Conservation (phyloP, 2,113 vertebrate species). For the Pangasianodon hypophthalmus region DNA sequence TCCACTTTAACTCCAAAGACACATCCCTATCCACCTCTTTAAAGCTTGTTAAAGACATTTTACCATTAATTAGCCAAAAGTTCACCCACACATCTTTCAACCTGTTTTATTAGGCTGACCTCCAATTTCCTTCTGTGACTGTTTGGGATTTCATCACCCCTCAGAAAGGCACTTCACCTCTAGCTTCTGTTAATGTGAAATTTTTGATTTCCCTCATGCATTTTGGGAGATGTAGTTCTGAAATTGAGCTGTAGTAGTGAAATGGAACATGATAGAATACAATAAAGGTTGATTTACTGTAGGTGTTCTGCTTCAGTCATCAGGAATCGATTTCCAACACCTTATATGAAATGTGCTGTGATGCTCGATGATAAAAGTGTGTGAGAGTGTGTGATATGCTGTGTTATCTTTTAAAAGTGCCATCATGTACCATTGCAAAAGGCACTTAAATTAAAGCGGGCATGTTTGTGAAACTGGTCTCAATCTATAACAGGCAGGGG, state of each 20-base stretch:
- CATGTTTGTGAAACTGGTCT: background rate
- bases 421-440: conserved; percentile 5
- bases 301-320: background rate
- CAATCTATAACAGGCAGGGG: background rate
- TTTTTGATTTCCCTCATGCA: conserved; percentile 8
- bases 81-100: background rate
- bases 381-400: background rate
- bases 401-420: background rate
- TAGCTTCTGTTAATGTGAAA: background rate
- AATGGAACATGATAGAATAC: background rate
- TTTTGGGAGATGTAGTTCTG: conserved; percentile 7
- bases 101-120: conserved; percentile 19
- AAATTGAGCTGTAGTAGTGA: conserved; percentile 3
- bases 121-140: conserved; percentile 1
- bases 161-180: background rate
- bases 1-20: conserved; percentile 7
- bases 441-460: background rate
- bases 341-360: background rate
- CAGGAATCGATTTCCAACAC: background rate
- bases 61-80: conserved; percentile 12
- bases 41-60: conserved; percentile 11
- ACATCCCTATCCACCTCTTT: conserved; percentile 8
- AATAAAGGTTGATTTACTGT: background rate
- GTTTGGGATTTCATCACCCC: background rate
- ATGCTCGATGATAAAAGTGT: background rate